phyloP scores from a whole-genome alignment of 2,797 vertebrate species.

The Urophycis tenuis region DNA sequence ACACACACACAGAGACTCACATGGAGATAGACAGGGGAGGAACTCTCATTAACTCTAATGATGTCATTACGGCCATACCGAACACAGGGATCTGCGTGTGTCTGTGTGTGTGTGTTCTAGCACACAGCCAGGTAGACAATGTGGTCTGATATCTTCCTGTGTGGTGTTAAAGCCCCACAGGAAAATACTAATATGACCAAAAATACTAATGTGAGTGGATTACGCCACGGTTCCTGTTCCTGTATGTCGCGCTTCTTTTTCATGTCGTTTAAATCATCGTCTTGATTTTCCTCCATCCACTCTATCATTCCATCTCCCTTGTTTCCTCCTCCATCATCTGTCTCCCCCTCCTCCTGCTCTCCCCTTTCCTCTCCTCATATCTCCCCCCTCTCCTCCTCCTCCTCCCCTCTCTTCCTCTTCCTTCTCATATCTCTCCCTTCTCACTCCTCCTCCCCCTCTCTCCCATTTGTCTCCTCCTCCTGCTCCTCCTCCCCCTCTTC shows the following conservation, averaged over 20 bases:
- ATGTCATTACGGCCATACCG: constrained; percentile 53
- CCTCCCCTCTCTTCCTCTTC: no score
- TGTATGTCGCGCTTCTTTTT: background rate
- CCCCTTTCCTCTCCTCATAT: no score
- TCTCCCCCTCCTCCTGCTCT: no score
- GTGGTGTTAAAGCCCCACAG: background rate
- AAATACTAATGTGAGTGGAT: background rate
- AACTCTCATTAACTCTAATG: constrained; percentile 63
- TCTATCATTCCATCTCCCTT: no score
- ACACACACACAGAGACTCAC: background rate
- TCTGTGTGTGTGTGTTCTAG: constrained; percentile 5
- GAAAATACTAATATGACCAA: no score
- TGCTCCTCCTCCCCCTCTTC: no score
- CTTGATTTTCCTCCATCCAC: no score
- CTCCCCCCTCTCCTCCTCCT: no score
- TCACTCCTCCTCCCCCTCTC: no score
- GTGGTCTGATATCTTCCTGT: background rate
- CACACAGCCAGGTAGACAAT: background rate
- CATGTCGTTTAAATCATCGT: background rate
- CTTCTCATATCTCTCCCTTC: no score
- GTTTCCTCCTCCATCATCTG: no score
- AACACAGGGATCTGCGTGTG: background rate
- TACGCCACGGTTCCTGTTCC: background rate
- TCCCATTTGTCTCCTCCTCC: no score
- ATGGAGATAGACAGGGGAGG: constrained; percentile 47